phyloP scores from a whole-genome alignment of 2,113 vertebrate species.

The Alexandromys fortis region DNA sequence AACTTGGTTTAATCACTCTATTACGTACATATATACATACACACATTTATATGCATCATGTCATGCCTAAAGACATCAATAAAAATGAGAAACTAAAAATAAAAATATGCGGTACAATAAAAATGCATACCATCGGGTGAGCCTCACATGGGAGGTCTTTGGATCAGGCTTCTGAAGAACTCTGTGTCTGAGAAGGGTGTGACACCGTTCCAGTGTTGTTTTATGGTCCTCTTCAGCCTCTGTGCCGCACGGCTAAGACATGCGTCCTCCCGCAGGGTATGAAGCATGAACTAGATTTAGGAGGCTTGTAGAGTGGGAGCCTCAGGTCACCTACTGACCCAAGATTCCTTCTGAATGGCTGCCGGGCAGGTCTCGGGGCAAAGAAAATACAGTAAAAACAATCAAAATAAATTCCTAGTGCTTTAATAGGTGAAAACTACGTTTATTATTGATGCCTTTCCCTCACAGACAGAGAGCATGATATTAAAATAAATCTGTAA shows the following conservation, averaged over 20 bases:
- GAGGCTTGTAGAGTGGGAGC: background rate
- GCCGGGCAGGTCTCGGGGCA: background rate
- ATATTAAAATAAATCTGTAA: background rate
- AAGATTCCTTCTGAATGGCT: background rate
- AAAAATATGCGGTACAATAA: too few species aligned
- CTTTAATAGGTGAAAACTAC: slow-evolving; percentile 9
- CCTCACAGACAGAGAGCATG: background rate
- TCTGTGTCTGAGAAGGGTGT: background rate
- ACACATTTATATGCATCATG: background rate
- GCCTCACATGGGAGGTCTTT: background rate
- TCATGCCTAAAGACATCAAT: background rate
- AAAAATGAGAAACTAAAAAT: background rate
- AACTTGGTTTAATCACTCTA: background rate
- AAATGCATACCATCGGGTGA: background rate
- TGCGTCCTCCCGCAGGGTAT: fast-evolving
- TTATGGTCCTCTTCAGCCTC: background rate
- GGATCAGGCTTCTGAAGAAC: background rate
- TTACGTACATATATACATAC: fast-evolving
- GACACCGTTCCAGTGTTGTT: background rate
- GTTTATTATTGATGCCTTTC: background rate
- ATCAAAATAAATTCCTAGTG: slow-evolving; percentile 23
- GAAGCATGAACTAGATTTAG: background rate
- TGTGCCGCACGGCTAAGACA: background rate
- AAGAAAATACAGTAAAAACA: background rate
- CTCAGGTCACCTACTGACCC: background rate